A percentile compares a stretch with the other conserved stretches of the same genome.
These are phyloP conservation scores for Agrochola lychnidis DNA, from an alignment of 2,888 invertebrate species.

Conservation along the genomic window DNA sequence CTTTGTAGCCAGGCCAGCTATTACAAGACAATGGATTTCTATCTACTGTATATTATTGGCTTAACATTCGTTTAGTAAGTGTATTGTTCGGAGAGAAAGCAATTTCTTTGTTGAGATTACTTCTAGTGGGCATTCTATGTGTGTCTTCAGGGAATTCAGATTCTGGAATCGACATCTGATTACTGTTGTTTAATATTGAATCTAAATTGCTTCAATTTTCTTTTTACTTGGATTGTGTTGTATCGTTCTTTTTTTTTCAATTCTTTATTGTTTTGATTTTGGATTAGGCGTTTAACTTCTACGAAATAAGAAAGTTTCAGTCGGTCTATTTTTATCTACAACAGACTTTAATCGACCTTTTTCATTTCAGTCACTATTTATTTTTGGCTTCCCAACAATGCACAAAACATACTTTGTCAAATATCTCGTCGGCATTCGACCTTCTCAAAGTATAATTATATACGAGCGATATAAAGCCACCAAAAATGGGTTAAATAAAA, in stretches of 20 bases:
- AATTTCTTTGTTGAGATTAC: conserved; percentile 43
- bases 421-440: conserved; percentile 5
- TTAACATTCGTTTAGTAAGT: conserved; percentile 34
- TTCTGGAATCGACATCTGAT: conserved; percentile 17
- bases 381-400: background rate
- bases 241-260: background rate
- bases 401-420: background rate
- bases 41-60: conserved; percentile 41
- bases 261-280: background rate
- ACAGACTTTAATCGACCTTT: background rate
- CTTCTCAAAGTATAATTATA: background rate
- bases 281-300: background rate
- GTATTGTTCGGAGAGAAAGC: conserved; percentile 51
- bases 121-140: conserved; percentile 1
- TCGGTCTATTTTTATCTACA: background rate
- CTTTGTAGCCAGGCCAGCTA: conserved; percentile 31
- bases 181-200: conserved; percentile 2
- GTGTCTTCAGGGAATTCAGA: conserved; percentile 26
- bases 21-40: conserved; percentile 52
- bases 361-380: background rate
- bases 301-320: background rate
- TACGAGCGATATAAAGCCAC: background rate
- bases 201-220: conserved; percentile 4
- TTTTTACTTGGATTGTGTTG: conserved; percentile 6
- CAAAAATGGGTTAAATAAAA: background rate